Evolutionary conservation across 2,888 invertebrate species (phyloP), one percentile per base, ranked within the genome.

Genomic region (Dryobotodes eremita): DNA sequence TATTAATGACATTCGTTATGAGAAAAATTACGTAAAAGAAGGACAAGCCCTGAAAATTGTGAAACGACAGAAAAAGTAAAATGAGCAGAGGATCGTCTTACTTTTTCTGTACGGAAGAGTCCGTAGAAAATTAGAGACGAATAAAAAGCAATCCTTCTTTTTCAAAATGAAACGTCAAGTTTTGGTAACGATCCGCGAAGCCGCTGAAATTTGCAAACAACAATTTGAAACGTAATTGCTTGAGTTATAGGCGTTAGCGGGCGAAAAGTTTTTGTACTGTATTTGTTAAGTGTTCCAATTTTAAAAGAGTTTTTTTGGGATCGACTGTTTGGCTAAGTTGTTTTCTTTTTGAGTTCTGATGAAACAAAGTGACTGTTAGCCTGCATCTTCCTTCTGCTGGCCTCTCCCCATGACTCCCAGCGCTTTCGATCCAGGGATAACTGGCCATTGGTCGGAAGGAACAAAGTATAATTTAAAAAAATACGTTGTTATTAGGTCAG

Each of bases 141-240:
- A 87, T 86, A 88, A 92, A 93, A 93, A 92, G 91, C 90, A 93
- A 94, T 94, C 91, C 93, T 94, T 94, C 93, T 94, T 94, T 94
- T 93, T 92, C 89, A 85, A 90, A 93, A 94, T 91, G 92, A 93
- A 95, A 94, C 90, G 94, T 93, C 94, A 94, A 93, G 92, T 93
- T 93, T 91, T 88, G 89, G 92, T 94, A 95, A 95, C 94, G 93
- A 94, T 91, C 92, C 86, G 83, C 89, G 88, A 91, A 90, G 86
- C 86, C 87, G 85, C 80, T 76, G 81, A 90, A 91, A 88, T 88
- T 92, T 89, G 85, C 91, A 92, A 93, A 92, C 90, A 92, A 91
- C 89, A 89, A 88, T 86, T 87, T 82, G 79, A 86, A 86, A 83
- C 69, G 70, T 77, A 73, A 79, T 82, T 86, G 88, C 64, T 57